These are phyloP conservation scores for Lethrus apterus DNA, from an alignment of 1,140 invertebrate genomes.

Conservation along the genomic window DNA sequence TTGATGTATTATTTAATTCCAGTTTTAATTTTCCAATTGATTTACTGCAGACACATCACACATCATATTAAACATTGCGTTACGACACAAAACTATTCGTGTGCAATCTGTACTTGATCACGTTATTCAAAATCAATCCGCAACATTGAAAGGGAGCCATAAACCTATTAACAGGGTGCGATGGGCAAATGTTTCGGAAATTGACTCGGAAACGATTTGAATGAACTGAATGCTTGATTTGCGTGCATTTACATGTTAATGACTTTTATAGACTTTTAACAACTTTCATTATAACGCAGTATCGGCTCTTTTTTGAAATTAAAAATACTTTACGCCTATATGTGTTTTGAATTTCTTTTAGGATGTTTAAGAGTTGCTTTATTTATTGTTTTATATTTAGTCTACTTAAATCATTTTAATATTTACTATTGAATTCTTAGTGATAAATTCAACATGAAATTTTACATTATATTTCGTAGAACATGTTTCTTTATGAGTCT, in stretches of 20 bases:
- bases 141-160: conserved; percentile 16
- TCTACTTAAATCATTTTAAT: too few relatives aligned
- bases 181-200: conserved; percentile 32
- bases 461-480: too few relatives aligned
- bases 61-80: conserved; percentile 7
- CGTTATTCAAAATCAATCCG: conserved; percentile 14
- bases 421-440: too few relatives aligned
- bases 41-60: not conserved
- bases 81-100: conserved; percentile 7
- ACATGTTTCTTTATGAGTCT: too few relatives aligned
- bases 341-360: too few relatives aligned
- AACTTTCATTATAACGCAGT: too few relatives aligned
- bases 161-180: conserved; percentile 20
- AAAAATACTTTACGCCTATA: too few relatives aligned
- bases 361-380: too few relatives aligned
- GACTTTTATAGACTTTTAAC: conserved; percentile 18
- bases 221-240: conserved; percentile 27
- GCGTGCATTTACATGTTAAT: conserved; percentile 32
- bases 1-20: not conserved
- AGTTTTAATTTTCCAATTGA: not conserved
- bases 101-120: conserved; percentile 11
- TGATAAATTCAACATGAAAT: too few relatives aligned
- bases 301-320: too few relatives aligned
- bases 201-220: conserved; percentile 31
- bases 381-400: too few relatives aligned